Evolutionary conservation across 2,797 vertebrate genomes (phyloP).

Genomic region (Smutsia gigantea): DNA sequence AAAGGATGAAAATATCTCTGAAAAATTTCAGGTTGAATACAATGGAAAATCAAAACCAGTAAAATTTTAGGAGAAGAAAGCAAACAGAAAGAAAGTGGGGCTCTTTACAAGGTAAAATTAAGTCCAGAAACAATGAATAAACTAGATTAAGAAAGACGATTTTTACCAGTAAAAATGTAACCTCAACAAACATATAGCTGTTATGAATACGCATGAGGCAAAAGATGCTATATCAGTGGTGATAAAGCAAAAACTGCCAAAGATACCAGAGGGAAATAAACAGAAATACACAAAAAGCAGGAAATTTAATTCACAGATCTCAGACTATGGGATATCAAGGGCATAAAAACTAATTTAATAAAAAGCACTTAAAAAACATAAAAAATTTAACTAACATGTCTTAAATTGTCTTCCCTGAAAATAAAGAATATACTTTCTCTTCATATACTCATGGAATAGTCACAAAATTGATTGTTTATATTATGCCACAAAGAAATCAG

Average conservation of each 20-base stretch:
- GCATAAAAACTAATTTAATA: conserved; percentile 29
- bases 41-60: neutral
- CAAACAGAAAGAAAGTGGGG: neutral
- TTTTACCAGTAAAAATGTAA: neutral
- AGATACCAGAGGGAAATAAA: neutral
- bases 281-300: neutral
- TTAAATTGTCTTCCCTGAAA: neutral
- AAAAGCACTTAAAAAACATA: neutral
- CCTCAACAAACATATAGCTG: neutral
- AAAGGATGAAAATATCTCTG: neutral
- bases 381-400: neutral
- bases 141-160: neutral
- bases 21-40: neutral
- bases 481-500: neutral
- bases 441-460: neutral
- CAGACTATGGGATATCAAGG: neutral
- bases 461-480: neutral
- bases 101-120: neutral
- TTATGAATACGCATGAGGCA: neutral
- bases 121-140: neutral
- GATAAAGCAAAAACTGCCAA: neutral
- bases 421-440: neutral
- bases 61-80: neutral
- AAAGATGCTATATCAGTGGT: neutral
- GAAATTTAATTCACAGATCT: neutral